These are phyloP conservation scores for Lysandra bellargus DNA, from an alignment of 2,888 invertebrate species.

Conservation along the genomic window DNA sequence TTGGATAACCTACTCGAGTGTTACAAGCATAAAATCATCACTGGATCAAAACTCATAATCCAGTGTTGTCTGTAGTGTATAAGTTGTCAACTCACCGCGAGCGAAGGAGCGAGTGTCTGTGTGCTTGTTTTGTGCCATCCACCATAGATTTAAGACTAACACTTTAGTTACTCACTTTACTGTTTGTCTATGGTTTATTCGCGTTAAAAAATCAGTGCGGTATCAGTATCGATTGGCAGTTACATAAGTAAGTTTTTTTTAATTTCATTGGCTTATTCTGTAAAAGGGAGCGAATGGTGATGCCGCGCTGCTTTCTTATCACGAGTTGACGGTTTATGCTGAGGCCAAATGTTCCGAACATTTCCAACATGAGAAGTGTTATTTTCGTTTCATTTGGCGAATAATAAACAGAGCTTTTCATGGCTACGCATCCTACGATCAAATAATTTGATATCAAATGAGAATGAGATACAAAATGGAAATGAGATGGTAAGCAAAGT, in stretches of 20 bases:
- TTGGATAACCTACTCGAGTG: not conserved
- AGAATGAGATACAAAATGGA: not conserved
- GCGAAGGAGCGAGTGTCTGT: slow-evolving; percentile 10
- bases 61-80: too few species aligned
- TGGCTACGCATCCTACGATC: not conserved
- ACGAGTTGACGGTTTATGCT: not conserved
- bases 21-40: not conserved
- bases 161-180: slow-evolving; percentile 7
- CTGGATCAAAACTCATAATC: not conserved
- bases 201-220: not conserved
- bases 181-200: not conserved
- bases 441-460: not conserved
- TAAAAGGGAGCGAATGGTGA: not conserved
- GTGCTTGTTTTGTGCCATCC: slow-evolving; percentile 27
- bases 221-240: not conserved
- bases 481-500: not conserved
- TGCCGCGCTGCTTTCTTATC: not conserved
- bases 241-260: not conserved
- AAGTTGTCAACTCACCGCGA: not conserved
- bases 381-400: not conserved
- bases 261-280: not conserved
- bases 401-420: not conserved
- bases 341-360: not conserved
- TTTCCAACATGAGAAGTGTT: not conserved
- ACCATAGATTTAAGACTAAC: slow-evolving; percentile 7